Conservation (phyloP, 2,797 vertebrate genomes). For the Tympanoctomys barrerae region DNA sequence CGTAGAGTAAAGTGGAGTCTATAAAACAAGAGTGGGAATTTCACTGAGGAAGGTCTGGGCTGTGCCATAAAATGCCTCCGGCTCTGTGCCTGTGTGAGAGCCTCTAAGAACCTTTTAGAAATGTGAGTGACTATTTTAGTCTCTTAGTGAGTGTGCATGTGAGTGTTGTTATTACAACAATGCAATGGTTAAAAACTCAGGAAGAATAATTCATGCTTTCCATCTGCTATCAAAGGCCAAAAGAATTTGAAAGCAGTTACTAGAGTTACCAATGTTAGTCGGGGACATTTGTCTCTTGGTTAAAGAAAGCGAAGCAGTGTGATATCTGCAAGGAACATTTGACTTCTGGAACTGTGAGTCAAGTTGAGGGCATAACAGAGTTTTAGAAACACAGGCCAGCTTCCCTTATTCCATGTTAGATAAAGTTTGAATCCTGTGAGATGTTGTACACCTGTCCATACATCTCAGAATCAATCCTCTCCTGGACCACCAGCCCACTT, state of each 20-base stretch:
- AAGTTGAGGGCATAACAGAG: not conserved
- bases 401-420: not conserved
- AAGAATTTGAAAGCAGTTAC: constrained; percentile 7
- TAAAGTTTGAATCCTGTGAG: not conserved
- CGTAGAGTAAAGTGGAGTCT: constrained; percentile 44
- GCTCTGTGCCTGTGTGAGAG: not conserved
- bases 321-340: not conserved
- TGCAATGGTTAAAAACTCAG: not conserved
- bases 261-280: not conserved
- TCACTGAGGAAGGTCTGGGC: constrained; percentile 48
- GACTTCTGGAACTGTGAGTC: not conserved
- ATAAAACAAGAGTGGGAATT: constrained; percentile 75
- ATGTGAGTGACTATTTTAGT: not conserved
- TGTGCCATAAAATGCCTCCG: constrained; percentile 47
- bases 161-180: not conserved
- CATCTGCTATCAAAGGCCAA: not conserved
- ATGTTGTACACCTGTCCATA: not conserved
- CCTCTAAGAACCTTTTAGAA: constrained; percentile 34
- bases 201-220: constrained; percentile 42
- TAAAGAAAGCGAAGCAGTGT: constrained; percentile 10
- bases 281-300: not conserved
- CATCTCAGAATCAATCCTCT: not conserved
- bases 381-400: not conserved
- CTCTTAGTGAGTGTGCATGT: not conserved
- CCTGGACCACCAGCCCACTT: not conserved